These are phyloP conservation scores for Gallinago paraguaiae DNA, from an alignment of 2,113 vertebrate genomes.

Conservation along the genomic window DNA sequence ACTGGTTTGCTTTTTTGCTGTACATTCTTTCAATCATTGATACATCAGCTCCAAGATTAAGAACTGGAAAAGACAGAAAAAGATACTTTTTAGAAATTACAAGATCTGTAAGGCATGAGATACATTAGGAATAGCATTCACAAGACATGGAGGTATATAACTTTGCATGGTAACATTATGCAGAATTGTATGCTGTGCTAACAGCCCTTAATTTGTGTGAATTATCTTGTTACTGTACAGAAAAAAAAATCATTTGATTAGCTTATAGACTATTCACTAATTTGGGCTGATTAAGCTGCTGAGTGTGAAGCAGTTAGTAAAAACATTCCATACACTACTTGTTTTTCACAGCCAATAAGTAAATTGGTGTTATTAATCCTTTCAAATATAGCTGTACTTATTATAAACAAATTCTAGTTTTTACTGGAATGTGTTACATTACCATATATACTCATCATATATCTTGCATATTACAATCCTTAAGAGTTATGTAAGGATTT, in stretches of 20 bases:
- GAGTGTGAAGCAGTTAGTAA: neutral
- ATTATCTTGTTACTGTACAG: neutral
- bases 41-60: neutral
- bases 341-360: neutral
- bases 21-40: neutral
- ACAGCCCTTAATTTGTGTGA: neutral
- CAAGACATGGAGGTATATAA: neutral
- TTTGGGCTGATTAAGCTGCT: conserved; percentile 22
- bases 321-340: neutral
- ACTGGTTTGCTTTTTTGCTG: neutral
- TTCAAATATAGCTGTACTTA: neutral
- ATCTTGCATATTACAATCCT: neutral
- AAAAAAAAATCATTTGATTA: neutral
- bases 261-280: neutral
- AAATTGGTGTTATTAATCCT: neutral
- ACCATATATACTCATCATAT: neutral
- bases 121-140: neutral
- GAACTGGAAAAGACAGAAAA: neutral
- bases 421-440: neutral
- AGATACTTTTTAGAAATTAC: neutral
- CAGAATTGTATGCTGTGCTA: neutral
- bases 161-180: neutral
- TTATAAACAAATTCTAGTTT: neutral
- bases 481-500: neutral
- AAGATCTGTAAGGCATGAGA: neutral